Conservation (phyloP, 2,888 invertebrate genomes). For the Tromatobia lineatoria region DNA sequence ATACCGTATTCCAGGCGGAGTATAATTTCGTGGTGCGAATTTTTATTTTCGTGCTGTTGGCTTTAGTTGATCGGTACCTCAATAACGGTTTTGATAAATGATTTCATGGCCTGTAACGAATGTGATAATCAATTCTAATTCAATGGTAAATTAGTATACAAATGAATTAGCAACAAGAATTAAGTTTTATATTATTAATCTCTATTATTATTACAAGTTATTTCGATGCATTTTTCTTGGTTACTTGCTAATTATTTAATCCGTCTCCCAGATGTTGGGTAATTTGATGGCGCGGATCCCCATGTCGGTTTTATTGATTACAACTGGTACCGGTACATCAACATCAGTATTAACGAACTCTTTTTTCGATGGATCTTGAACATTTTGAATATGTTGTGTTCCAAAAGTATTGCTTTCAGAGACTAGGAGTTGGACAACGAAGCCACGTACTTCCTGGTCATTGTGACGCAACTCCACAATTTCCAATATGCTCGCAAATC, state of each 20-base stretch:
- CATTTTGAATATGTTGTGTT: conserved; percentile 5
- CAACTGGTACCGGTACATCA: neutral
- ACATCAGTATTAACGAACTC: neutral
- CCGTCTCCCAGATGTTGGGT: neutral
- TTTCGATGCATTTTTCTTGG: neutral
- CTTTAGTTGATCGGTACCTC: neutral
- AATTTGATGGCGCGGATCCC: neutral
- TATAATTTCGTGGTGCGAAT: neutral
- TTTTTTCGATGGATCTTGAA: neutral
- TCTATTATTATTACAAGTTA: neutral
- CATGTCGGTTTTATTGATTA: neutral
- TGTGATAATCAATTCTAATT: neutral
- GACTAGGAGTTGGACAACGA: neutral
- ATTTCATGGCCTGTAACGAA: neutral
- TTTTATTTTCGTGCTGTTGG: neutral
- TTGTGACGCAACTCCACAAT: conserved; percentile 2
- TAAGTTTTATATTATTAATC: neutral
- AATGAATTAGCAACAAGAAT: neutral
- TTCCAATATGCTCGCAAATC: conserved; percentile 5
- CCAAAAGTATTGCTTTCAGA: neutral
- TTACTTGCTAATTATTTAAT: neutral
- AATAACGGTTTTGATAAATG: neutral
- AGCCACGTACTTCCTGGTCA: neutral
- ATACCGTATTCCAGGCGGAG: neutral
- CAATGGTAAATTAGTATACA: neutral